Conservation (phyloP, 2,888 invertebrate species). For the Congeria kusceri region DNA sequence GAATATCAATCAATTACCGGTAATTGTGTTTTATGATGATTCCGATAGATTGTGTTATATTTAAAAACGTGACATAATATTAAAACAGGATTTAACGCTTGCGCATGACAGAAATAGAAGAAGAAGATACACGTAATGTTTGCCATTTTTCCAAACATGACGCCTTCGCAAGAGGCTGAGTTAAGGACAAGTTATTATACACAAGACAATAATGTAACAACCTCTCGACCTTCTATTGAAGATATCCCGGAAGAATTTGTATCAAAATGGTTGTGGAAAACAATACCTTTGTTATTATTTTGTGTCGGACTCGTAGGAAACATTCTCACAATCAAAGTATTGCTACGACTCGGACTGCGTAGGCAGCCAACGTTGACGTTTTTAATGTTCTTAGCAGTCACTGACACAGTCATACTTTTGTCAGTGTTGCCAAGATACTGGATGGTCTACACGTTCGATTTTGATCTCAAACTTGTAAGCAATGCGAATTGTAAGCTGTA, state of each 20-base stretch:
- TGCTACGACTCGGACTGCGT: slow-evolving; percentile 53
- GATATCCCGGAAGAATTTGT: slow-evolving; percentile 3
- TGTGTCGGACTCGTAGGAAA: slow-evolving; percentile 65
- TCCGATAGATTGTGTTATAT: too few relatives aligned
- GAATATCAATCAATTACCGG: too few relatives aligned
- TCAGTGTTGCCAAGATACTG: slow-evolving; percentile 63
- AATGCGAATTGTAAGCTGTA: slow-evolving; percentile 65
- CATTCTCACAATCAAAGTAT: slow-evolving; percentile 59
- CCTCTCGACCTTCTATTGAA: too few relatives aligned
- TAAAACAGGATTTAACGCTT: too few relatives aligned
- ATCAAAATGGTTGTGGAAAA: slow-evolving; percentile 59
- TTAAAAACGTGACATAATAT: too few relatives aligned
- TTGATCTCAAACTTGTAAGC: slow-evolving; percentile 56
- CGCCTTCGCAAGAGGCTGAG: too few relatives aligned
- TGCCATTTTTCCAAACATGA: too few relatives aligned
- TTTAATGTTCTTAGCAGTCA: slow-evolving; percentile 61
- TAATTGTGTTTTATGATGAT: too few relatives aligned
- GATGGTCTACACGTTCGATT: slow-evolving; percentile 51
- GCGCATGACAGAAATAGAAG: too few relatives aligned
- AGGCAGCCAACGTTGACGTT: slow-evolving; percentile 64
- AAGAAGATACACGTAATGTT: too few relatives aligned
- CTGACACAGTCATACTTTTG: slow-evolving; percentile 62
- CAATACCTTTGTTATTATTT: slow-evolving; percentile 62
- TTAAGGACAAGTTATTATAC: too few relatives aligned
- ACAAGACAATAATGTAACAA: too few relatives aligned